Percentiles rank a stretch among this genome's conserved stretches.
Conservation (phyloP, 1,140 invertebrate genomes). For the Drosophila hydei region DNA sequence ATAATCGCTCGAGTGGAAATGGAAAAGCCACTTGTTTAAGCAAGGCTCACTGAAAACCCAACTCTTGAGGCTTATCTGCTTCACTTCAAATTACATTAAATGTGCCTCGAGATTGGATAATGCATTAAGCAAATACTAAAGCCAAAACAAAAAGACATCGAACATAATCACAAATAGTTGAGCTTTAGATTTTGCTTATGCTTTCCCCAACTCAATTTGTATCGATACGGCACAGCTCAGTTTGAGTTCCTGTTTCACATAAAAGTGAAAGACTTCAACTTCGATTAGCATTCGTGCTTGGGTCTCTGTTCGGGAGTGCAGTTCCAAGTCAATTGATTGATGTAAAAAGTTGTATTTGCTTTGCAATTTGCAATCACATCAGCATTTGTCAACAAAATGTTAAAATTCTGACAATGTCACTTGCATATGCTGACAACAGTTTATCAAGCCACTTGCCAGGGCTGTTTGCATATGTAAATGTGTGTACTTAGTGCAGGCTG, state of each 20-base stretch:
- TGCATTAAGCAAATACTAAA: too few species aligned
- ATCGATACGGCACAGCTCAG: too few species aligned
- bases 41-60: neutral
- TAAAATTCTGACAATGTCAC: neutral
- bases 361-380: neutral
- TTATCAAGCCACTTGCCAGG: neutral
- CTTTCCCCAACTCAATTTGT: too few species aligned
- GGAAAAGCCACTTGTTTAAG: constrained; percentile 5
- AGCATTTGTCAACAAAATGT: neutral
- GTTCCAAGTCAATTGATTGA: neutral
- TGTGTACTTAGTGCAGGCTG: neutral
- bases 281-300: too few species aligned
- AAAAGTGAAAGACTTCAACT: too few species aligned
- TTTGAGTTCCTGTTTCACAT: too few species aligned
- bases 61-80: neutral
- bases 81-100: neutral
- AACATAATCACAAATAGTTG: too few species aligned
- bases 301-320: too few species aligned
- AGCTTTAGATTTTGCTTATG: too few species aligned
- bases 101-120: too few species aligned
- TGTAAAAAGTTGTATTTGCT: neutral
- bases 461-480: neutral
- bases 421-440: neutral
- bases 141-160: too few species aligned
- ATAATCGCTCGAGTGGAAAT: neutral